These are phyloP conservation scores for Pampus argenteus DNA, from an alignment of 2,797 vertebrate species.

Conservation along the genomic window DNA sequence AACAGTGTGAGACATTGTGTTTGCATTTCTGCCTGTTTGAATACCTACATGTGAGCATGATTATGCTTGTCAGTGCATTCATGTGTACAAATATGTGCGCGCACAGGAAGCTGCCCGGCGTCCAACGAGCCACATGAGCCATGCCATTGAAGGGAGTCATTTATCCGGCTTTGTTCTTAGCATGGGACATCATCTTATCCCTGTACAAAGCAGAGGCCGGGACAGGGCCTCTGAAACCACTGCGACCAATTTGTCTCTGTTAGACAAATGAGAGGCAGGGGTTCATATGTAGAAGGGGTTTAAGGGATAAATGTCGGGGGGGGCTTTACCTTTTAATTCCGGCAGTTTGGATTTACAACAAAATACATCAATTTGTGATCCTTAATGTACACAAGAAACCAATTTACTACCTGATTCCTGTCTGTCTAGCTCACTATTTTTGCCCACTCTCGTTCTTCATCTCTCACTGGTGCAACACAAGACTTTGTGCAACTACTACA, in stretches of 20 bases:
- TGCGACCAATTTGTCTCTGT: slow-evolving; percentile 41
- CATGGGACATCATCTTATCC: slow-evolving; percentile 71
- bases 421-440: slow-evolving; percentile 14
- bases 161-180: slow-evolving; percentile 76
- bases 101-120: slow-evolving; percentile 40
- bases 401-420: background rate
- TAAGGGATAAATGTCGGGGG: background rate
- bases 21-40: slow-evolving; percentile 53
- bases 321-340: slow-evolving; percentile 26
- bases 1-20: slow-evolving; percentile 39
- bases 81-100: slow-evolving; percentile 45
- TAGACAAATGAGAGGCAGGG: slow-evolving; percentile 43
- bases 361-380: slow-evolving; percentile 13
- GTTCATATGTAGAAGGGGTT: slow-evolving; percentile 42
- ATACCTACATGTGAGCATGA: slow-evolving; percentile 33
- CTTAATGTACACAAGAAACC: slow-evolving; percentile 23
- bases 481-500: slow-evolving; percentile 53
- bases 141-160: slow-evolving; percentile 66
- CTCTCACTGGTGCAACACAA: slow-evolving; percentile 32
- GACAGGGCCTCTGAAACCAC: slow-evolving; percentile 55
- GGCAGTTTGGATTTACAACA: slow-evolving; percentile 22
- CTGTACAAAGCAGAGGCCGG: slow-evolving; percentile 52
- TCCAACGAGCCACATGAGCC: slow-evolving; percentile 51
- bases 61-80: slow-evolving; percentile 55
- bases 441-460: slow-evolving; percentile 19